Base-by-base conservation (phyloP, 2,888 invertebrate species). In the Oxycera nigricornis region DNA sequence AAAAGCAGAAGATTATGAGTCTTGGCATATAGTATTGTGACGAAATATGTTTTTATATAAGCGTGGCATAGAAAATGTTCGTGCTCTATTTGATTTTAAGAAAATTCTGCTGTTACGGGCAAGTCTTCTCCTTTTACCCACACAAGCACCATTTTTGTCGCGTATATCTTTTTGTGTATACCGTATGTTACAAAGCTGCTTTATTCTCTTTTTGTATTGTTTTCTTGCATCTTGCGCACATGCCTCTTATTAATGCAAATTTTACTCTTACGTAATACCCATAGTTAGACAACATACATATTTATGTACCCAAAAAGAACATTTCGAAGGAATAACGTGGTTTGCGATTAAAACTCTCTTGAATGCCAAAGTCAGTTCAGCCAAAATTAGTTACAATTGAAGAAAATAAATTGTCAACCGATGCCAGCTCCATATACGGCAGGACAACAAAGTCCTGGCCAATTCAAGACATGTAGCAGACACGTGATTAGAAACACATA, bases 51-150 rank as follows among this genome's bases (percentile, higher is more conserved):
- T 61, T 61, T 17, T 61, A 26, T 61, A 22, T 59, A 28, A 61
- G 28, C 31, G 61, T 61, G 30, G 61, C 61, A 61, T 17, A 17
- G 61, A 20, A 14, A 57, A 28, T 11, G 61, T 61, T 61, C 61
- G 61, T 61, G 61, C 61, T 61, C 61, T 61, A 61, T 61, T 61
- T 61, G 61, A 31, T 61, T 61, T n/a, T 61, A 31, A 61, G 28
- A 59, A 61, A 26, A 17, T 61, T 20, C 26, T 61, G 61, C 61
- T 31, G 35, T 61, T 61, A 31, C 61, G 20, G 52, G 17, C 31
- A 61, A 31, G 31, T 20, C n/a, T 30, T n/a, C 17, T 31, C 31
- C n/a, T 4, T 7, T 9, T 7, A 31, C 20, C 61, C 61, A 17
- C 61, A 61, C 61, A 61, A 61, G 4, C 46, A 31, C 31, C 26